Conservation (phyloP, 2,797 vertebrate genomes). For the Acanthurus lineatus region DNA sequence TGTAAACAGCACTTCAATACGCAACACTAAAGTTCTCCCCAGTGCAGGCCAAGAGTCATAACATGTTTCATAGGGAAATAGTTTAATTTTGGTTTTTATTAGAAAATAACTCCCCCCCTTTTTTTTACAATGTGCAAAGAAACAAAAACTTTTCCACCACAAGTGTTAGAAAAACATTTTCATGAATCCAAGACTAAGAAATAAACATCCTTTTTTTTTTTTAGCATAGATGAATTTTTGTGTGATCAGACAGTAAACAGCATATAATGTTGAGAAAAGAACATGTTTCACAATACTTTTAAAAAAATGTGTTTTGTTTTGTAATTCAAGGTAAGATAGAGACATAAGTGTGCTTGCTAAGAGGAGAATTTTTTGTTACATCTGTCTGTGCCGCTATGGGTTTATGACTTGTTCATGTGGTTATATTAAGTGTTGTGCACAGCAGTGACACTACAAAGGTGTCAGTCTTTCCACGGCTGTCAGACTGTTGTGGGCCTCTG, state of each 20-base stretch:
- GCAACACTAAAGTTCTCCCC: slow-evolving; percentile 15
- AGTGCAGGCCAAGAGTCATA: slow-evolving; percentile 14
- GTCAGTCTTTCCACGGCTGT: slow-evolving; percentile 48
- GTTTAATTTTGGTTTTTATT: too few relatives aligned
- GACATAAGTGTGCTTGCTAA: not conserved
- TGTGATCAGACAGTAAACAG: too few relatives aligned
- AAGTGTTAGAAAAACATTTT: too few relatives aligned
- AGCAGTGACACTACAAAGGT: slow-evolving; percentile 31
- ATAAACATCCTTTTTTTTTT: too few relatives aligned
- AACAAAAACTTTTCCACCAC: too few relatives aligned
- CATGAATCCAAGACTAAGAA: too few relatives aligned
- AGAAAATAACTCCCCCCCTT: too few relatives aligned
- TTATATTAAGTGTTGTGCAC: slow-evolving; percentile 8
- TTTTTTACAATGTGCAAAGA: too few relatives aligned
- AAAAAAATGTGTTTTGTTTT: not conserved
- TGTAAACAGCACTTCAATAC: slow-evolving; percentile 25
- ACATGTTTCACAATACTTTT: too few relatives aligned
- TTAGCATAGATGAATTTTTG: too few relatives aligned
- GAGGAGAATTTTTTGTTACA: not conserved
- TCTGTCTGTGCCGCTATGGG: not conserved
- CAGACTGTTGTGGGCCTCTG: slow-evolving; percentile 37
- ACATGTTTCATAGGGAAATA: not conserved
- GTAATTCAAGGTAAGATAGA: slow-evolving; percentile 1
- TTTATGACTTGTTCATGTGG: slow-evolving; percentile 2
- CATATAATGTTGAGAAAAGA: too few relatives aligned